Percentiles rank a stretch among this genome's conserved stretches.
Conservation (phyloP, 2,888 invertebrate genomes). For the Erpobdella octoculata region DNA sequence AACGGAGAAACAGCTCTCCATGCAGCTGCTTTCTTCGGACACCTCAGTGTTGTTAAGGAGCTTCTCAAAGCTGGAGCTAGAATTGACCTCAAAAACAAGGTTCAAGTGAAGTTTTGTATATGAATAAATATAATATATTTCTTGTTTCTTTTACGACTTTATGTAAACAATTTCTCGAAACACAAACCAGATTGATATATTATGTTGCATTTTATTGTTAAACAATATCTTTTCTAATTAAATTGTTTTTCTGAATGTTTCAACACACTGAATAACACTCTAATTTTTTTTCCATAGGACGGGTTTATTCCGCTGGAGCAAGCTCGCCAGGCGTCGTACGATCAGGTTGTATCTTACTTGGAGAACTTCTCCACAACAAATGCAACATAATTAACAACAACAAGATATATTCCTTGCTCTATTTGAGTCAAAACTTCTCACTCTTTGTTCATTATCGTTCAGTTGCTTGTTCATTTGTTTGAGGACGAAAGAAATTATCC, state of each 20-base stretch:
- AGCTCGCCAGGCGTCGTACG: slow-evolving; percentile 48
- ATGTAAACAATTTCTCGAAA: background rate
- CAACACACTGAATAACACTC: too few relatives aligned
- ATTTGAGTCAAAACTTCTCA: background rate
- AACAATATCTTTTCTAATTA: background rate
- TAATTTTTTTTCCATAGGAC: slow-evolving; percentile 43
- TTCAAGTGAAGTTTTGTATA: slow-evolving; percentile 43
- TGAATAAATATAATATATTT: background rate
- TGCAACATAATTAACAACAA: background rate
- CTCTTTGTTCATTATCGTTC: background rate
- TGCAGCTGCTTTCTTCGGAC: slow-evolving; percentile 81
- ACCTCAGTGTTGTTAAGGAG: slow-evolving; percentile 69
- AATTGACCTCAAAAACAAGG: slow-evolving; percentile 65
- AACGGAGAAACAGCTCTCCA: slow-evolving; percentile 86
- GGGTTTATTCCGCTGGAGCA: slow-evolving; percentile 48
- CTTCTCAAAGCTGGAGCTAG: slow-evolving; percentile 66
- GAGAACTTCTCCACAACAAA: background rate
- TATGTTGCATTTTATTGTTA: background rate
- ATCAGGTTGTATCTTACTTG: slow-evolving; percentile 33
- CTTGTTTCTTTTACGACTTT: background rate
- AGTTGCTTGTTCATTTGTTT: too few relatives aligned
- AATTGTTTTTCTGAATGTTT: too few relatives aligned
- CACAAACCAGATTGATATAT: background rate
- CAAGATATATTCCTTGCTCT: background rate
- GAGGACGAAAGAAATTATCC: too few relatives aligned